These are phyloP conservation scores for Microchirus variegatus DNA, from an alignment of 2,797 vertebrate genomes.

Conservation along the genomic window DNA sequence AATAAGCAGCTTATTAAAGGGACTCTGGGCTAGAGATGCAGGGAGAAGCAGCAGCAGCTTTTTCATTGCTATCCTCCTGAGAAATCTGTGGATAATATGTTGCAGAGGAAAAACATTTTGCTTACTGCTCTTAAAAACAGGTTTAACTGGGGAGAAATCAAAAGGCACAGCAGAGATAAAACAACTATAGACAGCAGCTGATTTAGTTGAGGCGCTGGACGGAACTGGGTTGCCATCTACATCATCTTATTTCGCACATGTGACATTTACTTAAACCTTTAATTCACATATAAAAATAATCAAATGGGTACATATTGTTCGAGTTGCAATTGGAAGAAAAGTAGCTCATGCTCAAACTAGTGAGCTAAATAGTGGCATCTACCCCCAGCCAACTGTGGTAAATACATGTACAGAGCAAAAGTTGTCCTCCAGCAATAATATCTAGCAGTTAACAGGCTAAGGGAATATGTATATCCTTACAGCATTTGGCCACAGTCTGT, in stretches of 20 bases:
- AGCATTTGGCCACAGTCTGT: no score
- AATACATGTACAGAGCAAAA: neutral
- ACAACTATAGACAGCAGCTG: slow-evolving; percentile 52
- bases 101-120: slow-evolving; percentile 75
- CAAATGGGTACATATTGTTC: slow-evolving; percentile 10
- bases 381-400: neutral
- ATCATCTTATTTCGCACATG: slow-evolving; percentile 50
- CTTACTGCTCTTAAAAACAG: slow-evolving; percentile 71
- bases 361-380: neutral
- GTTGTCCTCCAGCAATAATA: no score
- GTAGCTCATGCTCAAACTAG: neutral
- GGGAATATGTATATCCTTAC: no score
- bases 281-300: slow-evolving; percentile 23
- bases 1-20: slow-evolving; percentile 77
- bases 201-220: slow-evolving; percentile 39
- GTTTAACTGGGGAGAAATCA: slow-evolving; percentile 61
- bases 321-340: slow-evolving; percentile 5
- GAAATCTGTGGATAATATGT: slow-evolving; percentile 72
- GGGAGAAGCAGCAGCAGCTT: slow-evolving; percentile 61
- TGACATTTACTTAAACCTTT: slow-evolving; percentile 40
- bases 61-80: slow-evolving; percentile 66
- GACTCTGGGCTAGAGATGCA: slow-evolving; percentile 42
- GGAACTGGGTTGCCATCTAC: slow-evolving; percentile 54
- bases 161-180: slow-evolving; percentile 60
- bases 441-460: no score